Percentiles rank a stretch among this genome's conserved stretches.
These are phyloP conservation scores for Spondyliosoma cantharus DNA, from an alignment of 2,797 vertebrate genomes.

Conservation along the genomic window DNA sequence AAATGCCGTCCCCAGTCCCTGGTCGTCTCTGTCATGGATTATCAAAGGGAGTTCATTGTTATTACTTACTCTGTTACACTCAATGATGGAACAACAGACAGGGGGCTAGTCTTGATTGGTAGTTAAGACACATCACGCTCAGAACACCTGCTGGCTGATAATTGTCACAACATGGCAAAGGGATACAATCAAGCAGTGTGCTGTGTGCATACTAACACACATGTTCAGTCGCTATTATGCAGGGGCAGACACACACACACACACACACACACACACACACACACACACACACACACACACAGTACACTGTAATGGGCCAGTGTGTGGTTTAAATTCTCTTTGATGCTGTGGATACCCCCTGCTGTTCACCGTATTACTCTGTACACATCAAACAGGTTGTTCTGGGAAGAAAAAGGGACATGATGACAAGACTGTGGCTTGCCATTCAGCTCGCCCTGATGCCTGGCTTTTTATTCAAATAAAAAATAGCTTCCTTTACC, in stretches of 20 bases:
- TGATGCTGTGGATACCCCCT: slow-evolving; percentile 71
- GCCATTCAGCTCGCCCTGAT: slow-evolving; percentile 60
- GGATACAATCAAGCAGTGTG: slow-evolving; percentile 49
- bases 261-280: slow-evolving; percentile 22
- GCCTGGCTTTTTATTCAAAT: slow-evolving; percentile 64
- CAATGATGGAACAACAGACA: slow-evolving; percentile 53
- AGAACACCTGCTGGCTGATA: slow-evolving; percentile 69
- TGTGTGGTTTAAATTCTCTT: slow-evolving; percentile 76
- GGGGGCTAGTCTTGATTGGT: slow-evolving; percentile 58
- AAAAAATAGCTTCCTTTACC: slow-evolving; percentile 41
- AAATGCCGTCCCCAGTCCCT: slow-evolving; percentile 50
- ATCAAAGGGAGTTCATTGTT: slow-evolving; percentile 61
- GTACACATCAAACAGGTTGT: slow-evolving; percentile 79
- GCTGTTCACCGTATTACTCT: slow-evolving; percentile 72
- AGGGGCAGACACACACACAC: slow-evolving; percentile 20
- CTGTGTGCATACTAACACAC: slow-evolving; percentile 29
- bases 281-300: slow-evolving; percentile 14
- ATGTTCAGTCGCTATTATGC: slow-evolving; percentile 39
- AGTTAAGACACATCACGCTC: slow-evolving; percentile 54
- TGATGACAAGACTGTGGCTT: slow-evolving; percentile 68
- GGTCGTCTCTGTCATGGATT: slow-evolving; percentile 58
- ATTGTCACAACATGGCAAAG: slow-evolving; percentile 61
- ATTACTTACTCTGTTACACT: slow-evolving; percentile 65
- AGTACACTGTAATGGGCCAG: slow-evolving; percentile 64
- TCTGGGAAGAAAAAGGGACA: slow-evolving; percentile 67